A percentile compares a stretch with the other conserved stretches of the same genome.
Evolutionary conservation across 2,888 invertebrate genomes (phyloP).

Genomic region (Rhingia rostrata): DNA sequence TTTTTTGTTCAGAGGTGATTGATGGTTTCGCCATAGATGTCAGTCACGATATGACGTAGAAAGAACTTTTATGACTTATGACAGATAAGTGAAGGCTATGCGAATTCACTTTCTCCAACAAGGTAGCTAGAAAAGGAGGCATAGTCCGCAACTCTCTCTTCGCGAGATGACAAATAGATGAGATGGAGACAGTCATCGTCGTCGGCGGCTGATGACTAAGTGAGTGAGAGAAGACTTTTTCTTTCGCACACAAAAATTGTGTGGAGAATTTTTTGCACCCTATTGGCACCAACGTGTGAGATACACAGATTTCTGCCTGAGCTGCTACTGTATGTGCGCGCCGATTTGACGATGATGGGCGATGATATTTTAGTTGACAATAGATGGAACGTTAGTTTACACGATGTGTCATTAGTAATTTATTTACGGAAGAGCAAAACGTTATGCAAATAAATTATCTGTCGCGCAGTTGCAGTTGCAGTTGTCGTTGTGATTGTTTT

Average conservation of each 20-base stretch:
- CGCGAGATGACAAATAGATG: neutral
- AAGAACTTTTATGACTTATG: slow-evolving; percentile 70
- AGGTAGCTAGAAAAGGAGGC: neutral
- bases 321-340: slow-evolving; percentile 13
- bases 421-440: slow-evolving; percentile 57
- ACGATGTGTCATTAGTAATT: slow-evolving; percentile 71
- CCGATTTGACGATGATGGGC: slow-evolving; percentile 44
- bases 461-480: slow-evolving; percentile 31
- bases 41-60: slow-evolving; percentile 71
- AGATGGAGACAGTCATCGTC: neutral
- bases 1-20: slow-evolving; percentile 62
- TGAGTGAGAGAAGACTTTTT: slow-evolving; percentile 32
- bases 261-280: neutral
- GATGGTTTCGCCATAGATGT: slow-evolving; percentile 72
- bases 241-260: slow-evolving; percentile 16
- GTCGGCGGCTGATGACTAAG: slow-evolving; percentile 47
- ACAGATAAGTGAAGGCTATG: slow-evolving; percentile 34
- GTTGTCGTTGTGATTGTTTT: slow-evolving; percentile 53
- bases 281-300: slow-evolving; percentile 3
- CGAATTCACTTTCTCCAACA: slow-evolving; percentile 1
- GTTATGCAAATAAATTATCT: slow-evolving; percentile 69
- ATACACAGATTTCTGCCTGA: neutral
- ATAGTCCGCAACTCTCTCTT: neutral
- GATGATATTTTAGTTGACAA: slow-evolving; percentile 70
- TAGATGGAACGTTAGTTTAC: slow-evolving; percentile 70